Conservation (phyloP, 2,113 vertebrate genomes). For the Phocoena sinus region DNA sequence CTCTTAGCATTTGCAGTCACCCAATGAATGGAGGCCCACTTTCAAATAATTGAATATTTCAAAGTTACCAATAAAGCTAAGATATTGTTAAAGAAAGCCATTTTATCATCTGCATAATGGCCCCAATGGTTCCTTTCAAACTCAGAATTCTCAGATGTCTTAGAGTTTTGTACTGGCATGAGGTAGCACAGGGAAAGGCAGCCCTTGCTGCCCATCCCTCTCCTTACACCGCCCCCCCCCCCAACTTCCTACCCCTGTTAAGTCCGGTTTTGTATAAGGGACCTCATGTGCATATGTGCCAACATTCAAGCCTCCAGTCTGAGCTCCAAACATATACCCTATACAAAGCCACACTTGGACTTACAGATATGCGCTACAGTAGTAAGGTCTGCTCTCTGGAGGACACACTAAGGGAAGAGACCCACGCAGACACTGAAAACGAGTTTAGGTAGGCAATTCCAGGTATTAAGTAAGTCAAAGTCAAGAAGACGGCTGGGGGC, state of each 20-base stretch:
- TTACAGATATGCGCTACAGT: background rate
- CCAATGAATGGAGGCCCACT: background rate
- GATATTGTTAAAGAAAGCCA: background rate
- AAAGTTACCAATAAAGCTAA: background rate
- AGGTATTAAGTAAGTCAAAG: background rate
- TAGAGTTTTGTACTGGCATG: background rate
- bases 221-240: background rate
- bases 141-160: background rate
- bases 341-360: background rate
- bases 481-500: background rate
- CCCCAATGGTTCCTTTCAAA: background rate
- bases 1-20: background rate
- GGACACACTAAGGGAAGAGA: background rate
- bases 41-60: background rate
- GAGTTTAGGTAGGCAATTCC: background rate
- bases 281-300: accelerated
- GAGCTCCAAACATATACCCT: background rate
- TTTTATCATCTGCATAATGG: background rate
- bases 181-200: background rate
- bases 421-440: background rate
- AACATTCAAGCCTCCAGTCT: accelerated
- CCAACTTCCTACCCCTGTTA: background rate
- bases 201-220: accelerated
- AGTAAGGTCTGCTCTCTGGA: background rate
- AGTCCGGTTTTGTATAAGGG: background rate